These are phyloP conservation scores for Xestia rhomboidea DNA, from an alignment of 2,888 invertebrate species.

Conservation along the genomic window DNA sequence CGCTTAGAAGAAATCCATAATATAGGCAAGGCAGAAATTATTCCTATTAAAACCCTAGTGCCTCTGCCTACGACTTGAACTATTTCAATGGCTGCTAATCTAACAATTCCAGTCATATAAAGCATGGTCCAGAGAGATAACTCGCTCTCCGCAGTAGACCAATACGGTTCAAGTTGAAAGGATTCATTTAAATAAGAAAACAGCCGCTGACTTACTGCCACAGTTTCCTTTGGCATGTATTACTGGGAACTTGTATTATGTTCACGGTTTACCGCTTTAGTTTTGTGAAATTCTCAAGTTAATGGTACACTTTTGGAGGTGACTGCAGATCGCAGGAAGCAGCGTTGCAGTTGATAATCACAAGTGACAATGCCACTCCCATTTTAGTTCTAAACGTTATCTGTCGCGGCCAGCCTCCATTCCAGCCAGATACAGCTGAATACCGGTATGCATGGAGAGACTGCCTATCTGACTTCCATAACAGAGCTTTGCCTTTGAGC, in stretches of 20 bases:
- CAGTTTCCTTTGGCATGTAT: not conserved
- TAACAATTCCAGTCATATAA: not conserved
- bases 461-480: no score
- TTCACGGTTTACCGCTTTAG: not conserved
- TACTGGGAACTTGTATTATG: not conserved
- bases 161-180: slow-evolving; percentile 21
- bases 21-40: no score
- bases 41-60: not conserved
- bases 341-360: no score
- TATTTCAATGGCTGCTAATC: not conserved
- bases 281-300: not conserved
- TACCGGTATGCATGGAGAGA: no score
- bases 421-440: no score
- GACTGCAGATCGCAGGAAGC: no score
- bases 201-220: not conserved
- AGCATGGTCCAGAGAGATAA: not conserved
- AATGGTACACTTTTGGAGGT: no score
- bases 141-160: not conserved
- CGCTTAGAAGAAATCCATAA: no score
- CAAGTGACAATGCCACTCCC: no score
- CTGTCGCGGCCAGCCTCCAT: no score
- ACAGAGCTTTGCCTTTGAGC: no score
- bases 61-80: not conserved
- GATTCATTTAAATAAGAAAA: slow-evolving; percentile 49
- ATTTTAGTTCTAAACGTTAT: no score